Percentiles rank a stretch among this genome's conserved stretches.
Evolutionary conservation across 2,888 invertebrate genomes (phyloP).

Genomic region (Plebejus melissa): DNA sequence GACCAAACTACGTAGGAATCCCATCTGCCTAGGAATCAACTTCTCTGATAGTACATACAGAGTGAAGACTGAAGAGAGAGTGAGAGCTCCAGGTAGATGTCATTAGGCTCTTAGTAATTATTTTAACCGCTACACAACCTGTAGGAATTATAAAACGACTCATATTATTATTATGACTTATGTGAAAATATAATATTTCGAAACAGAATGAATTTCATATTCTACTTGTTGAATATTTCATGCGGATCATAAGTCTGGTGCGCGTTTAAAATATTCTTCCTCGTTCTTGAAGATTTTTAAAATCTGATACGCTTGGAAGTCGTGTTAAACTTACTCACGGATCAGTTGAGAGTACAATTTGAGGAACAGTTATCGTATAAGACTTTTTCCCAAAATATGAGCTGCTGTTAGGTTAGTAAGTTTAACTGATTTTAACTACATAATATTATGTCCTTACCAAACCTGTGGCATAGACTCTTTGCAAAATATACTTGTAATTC

Average conservation of each 20-base stretch:
- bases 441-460: background rate
- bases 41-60: no score
- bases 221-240: slow-evolving; percentile 23
- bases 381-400: background rate
- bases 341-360: background rate
- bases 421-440: no score
- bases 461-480: no score
- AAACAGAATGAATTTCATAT: slow-evolving; percentile 10
- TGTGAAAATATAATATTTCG: slow-evolving; percentile 3
- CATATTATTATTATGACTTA: background rate
- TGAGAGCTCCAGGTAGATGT: no score
- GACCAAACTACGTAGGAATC: no score
- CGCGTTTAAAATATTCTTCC: slow-evolving; percentile 12
- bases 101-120: no score
- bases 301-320: background rate
- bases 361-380: background rate
- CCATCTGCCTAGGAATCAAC: no score
- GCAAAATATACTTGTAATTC: no score
- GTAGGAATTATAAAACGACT: background rate
- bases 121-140: background rate
- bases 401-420: background rate
- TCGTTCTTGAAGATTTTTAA: background rate
- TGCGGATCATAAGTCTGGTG: slow-evolving; percentile 5
- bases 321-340: background rate
- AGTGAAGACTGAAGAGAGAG: no score